These are phyloP conservation scores for Timandra comae DNA, from an alignment of 2,888 invertebrate genomes.

Conservation along the genomic window DNA sequence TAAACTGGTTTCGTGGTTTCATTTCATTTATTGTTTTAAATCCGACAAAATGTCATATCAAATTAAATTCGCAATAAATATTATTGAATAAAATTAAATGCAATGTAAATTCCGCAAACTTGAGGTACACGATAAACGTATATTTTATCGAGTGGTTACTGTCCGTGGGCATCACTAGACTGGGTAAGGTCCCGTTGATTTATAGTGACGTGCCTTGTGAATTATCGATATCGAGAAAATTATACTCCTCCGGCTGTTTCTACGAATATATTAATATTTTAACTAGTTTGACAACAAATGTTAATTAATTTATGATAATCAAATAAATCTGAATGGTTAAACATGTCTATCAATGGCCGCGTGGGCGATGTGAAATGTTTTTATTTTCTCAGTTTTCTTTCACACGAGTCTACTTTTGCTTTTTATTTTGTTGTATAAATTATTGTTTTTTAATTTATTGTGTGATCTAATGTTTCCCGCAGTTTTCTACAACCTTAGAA, in stretches of 20 bases:
- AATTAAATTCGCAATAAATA: too few species aligned
- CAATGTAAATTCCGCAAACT: too few species aligned
- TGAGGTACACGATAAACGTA: too few species aligned
- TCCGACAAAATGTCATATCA: too few species aligned
- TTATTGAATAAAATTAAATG: too few species aligned
- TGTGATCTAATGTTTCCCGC: too few species aligned
- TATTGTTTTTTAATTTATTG: too few species aligned
- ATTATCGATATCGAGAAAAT: slow-evolving; percentile 61
- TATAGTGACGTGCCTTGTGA: slow-evolving; percentile 66
- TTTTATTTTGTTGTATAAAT: too few species aligned
- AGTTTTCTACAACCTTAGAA: too few species aligned
- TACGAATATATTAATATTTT: slow-evolving; percentile 28
- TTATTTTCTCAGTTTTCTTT: slow-evolving; percentile 9
- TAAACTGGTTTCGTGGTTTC: too few species aligned
- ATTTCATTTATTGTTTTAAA: too few species aligned
- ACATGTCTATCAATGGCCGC: neutral
- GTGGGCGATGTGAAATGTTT: neutral
- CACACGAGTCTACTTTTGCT: too few species aligned
- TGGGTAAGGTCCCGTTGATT: slow-evolving; percentile 59
- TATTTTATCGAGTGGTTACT: slow-evolving; percentile 63
- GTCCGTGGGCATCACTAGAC: slow-evolving; percentile 72
- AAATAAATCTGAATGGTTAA: slow-evolving; percentile 2
- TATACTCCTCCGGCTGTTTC: slow-evolving; percentile 28
- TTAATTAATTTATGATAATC: slow-evolving; percentile 9
- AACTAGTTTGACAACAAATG: slow-evolving; percentile 13